Evolutionary conservation across 2,113 vertebrate species (phyloP).

Genomic region (Bucco capensis): DNA sequence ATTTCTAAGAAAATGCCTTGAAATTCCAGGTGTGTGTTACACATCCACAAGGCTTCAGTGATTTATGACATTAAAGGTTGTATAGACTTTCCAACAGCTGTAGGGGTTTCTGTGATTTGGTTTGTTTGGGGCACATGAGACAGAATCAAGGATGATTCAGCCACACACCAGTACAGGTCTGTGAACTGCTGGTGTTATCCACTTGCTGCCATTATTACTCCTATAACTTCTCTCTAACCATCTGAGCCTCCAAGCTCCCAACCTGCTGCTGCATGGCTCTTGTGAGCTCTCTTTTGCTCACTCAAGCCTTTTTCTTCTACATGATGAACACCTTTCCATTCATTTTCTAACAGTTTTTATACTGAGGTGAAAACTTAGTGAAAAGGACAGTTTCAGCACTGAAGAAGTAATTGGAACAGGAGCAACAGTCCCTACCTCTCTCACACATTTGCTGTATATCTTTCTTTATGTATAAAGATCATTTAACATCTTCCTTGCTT

Average conservation of each 20-base stretch:
- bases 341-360: not conserved
- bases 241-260: not conserved
- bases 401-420: not conserved
- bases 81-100: not conserved
- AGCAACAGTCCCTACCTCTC: not conserved
- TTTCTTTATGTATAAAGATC: not conserved
- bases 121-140: not conserved
- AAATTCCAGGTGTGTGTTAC: not conserved
- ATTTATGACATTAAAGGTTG: not conserved
- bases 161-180: not conserved
- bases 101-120: not conserved
- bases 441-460: not conserved
- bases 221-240: not conserved
- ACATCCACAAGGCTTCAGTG: not conserved
- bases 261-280: not conserved
- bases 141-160: not conserved
- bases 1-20: not conserved
- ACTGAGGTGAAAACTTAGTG: not conserved
- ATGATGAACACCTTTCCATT: not conserved
- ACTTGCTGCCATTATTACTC: not conserved
- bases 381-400: not conserved
- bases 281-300: not conserved
- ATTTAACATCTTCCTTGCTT: not conserved
- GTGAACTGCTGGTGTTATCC: not conserved
- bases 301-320: not conserved